phyloP scores from a whole-genome alignment of 2,888 invertebrate species.

The Agrenia bidenticulata region DNA sequence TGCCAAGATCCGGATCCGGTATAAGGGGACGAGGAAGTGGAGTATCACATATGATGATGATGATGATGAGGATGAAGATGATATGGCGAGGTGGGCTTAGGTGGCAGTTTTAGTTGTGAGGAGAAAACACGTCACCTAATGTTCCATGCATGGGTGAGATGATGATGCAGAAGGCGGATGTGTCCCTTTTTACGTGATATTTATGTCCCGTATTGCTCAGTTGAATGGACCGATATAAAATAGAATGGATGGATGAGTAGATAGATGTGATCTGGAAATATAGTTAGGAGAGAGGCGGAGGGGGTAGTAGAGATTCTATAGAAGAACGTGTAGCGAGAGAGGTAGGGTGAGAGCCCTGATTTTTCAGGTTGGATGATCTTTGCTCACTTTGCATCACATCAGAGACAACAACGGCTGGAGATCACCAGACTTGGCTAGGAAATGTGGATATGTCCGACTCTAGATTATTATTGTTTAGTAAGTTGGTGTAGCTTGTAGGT shows the following conservation, averaged over 20 bases:
- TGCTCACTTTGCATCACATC: constrained; percentile 40
- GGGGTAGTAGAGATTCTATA: neutral
- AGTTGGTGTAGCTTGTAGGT: neutral
- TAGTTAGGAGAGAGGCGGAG: neutral
- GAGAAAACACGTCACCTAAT: constrained; percentile 46
- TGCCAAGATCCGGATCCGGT: constrained; percentile 10
- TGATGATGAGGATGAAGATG: neutral
- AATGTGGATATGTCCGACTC: neutral
- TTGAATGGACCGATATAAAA: constrained; percentile 26
- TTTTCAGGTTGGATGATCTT: constrained; percentile 53
- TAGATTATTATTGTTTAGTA: neutral
- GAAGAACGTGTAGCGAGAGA: constrained; percentile 11
- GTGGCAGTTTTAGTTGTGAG: constrained; percentile 22
- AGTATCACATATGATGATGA: neutral
- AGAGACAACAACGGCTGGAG: constrained; percentile 15
- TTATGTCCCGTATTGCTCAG: constrained; percentile 36
- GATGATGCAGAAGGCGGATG: constrained; percentile 20
- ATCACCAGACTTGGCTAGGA: neutral
- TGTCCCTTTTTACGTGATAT: constrained; percentile 37
- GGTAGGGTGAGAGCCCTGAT: constrained; percentile 42
- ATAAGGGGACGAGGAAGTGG: neutral
- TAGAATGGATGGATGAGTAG: constrained; percentile 1
- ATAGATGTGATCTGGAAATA: neutral
- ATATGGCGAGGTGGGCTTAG: constrained; percentile 26
- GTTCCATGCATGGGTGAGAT: constrained; percentile 23